Evolutionary conservation across 2,113 vertebrate genomes (phyloP).

Genomic region (Bubalus kerabau): DNA sequence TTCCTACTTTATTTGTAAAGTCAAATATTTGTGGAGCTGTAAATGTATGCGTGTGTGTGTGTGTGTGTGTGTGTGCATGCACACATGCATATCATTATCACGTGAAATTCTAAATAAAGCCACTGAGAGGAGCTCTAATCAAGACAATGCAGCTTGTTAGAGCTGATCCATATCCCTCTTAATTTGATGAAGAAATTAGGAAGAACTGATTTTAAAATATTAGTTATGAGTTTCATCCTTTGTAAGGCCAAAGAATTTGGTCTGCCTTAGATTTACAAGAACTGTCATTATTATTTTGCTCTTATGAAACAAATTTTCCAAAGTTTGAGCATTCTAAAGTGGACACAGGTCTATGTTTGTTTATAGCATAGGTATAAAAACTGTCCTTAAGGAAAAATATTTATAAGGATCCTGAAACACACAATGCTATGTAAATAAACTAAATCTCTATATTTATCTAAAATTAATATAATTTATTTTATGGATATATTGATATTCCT

Average conservation of each 20-base stretch:
- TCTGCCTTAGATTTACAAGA: background rate
- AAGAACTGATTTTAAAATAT: background rate
- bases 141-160: slow-evolving; percentile 21
- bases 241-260: background rate
- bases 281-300: background rate
- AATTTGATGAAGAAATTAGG: background rate
- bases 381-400: background rate
- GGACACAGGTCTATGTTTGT: background rate
- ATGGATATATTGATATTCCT: background rate
- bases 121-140: slow-evolving; percentile 78
- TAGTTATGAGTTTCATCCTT: background rate
- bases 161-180: fast-evolving
- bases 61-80: fast-evolving
- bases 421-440: background rate
- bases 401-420: background rate
- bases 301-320: background rate
- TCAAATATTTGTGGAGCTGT: background rate
- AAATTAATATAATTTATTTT: background rate
- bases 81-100: background rate
- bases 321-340: background rate
- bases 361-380: background rate
- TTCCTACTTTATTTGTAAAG: background rate
- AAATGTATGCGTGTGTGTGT: background rate
- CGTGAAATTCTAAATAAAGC: slow-evolving; percentile 17
- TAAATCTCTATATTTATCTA: background rate